Evolutionary conservation across 2,113 vertebrate species (phyloP).

Genomic region (Apteryx owenii): DNA sequence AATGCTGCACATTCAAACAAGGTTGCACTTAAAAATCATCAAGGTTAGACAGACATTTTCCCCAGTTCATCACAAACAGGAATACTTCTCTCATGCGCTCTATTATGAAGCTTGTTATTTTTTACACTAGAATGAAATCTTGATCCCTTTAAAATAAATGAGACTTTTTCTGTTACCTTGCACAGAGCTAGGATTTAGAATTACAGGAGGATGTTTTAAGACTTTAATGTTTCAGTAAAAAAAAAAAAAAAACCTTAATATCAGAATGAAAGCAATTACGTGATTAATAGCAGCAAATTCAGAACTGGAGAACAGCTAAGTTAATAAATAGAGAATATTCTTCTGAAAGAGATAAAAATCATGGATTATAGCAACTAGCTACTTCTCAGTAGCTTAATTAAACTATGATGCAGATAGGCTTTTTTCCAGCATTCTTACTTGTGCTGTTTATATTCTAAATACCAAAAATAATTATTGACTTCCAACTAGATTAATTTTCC

Average conservation of each 20-base stretch:
- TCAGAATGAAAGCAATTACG: background rate
- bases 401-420: background rate
- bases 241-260: background rate
- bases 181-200: background rate
- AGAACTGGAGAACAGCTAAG: background rate
- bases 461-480: conserved; percentile 27
- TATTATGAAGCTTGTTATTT: background rate
- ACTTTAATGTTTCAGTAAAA: background rate
- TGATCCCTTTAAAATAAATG: background rate
- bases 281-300: background rate
- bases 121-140: background rate
- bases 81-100: background rate
- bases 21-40: background rate
- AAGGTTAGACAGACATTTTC: background rate
- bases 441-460: background rate
- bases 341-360: conserved; percentile 4
- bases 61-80: background rate
- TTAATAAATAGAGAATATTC: background rate
- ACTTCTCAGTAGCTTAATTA: conserved; percentile 28
- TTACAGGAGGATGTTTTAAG: background rate
- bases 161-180: background rate
- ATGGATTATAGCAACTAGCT: background rate
- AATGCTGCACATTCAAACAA: background rate
- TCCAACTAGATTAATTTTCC: background rate
- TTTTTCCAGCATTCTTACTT: background rate